Evolutionary conservation across 2,113 vertebrate genomes (phyloP).

Genomic region (Dromaius novaehollandiae): DNA sequence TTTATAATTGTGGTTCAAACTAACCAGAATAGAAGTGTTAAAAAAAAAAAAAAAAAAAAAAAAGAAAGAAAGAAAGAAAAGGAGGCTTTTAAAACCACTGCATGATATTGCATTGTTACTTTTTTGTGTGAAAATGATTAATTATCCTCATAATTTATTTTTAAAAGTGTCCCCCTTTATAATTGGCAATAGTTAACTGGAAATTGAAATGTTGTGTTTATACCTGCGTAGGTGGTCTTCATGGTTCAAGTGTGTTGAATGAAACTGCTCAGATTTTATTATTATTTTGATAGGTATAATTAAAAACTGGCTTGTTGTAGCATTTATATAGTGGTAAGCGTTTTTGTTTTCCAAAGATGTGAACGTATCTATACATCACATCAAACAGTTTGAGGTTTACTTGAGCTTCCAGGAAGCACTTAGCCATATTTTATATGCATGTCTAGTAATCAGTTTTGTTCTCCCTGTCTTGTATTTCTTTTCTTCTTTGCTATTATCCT

Average conservation of each 20-base stretch:
- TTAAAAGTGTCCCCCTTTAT: slow-evolving; percentile 12
- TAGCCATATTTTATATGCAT: neutral
- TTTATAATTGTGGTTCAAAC: neutral
- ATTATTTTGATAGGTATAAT: slow-evolving; percentile 44
- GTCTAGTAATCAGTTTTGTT: slow-evolving; percentile 25
- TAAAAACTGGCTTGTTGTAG: slow-evolving; percentile 37
- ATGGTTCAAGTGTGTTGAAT: neutral
- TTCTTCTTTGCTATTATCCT: neutral
- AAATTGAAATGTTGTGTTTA: slow-evolving; percentile 11
- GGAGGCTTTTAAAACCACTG: slow-evolving; percentile 1
- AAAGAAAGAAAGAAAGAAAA: neutral
- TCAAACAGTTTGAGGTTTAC: slow-evolving; percentile 54
- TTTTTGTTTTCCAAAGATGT: slow-evolving; percentile 4
- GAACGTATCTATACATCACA: neutral
- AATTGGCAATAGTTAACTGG: slow-evolving; percentile 2
- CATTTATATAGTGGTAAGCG: slow-evolving; percentile 17
- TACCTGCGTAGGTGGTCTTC: slow-evolving; percentile 9
- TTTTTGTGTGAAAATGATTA: slow-evolving; percentile 24
- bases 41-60: neutral
- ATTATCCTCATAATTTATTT: slow-evolving; percentile 38
- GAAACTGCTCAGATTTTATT: slow-evolving; percentile 2
- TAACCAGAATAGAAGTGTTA: neutral
- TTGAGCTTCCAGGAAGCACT: slow-evolving; percentile 28
- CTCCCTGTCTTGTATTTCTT: neutral
- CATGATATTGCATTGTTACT: neutral